Conservation (phyloP, 2,888 invertebrate genomes). For the Acanthosoma haemorrhoidale region DNA sequence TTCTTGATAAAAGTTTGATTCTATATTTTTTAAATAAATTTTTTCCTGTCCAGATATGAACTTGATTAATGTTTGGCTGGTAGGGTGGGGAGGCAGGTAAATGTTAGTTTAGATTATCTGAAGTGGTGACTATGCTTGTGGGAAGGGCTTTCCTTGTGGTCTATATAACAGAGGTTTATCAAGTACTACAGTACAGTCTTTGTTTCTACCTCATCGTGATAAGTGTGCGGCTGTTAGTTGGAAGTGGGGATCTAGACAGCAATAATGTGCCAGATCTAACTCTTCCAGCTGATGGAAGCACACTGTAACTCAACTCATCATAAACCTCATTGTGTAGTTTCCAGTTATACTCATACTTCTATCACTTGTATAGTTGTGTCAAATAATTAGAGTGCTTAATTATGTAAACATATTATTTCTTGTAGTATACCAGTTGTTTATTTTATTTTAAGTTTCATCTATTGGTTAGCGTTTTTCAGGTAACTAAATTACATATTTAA, state of each 20-base stretch:
- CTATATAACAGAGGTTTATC: constrained; percentile 36
- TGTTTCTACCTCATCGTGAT: constrained; percentile 2
- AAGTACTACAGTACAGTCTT: constrained; percentile 21
- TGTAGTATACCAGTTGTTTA: not conserved
- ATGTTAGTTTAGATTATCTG: constrained; percentile 39
- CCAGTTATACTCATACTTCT: constrained; percentile 1
- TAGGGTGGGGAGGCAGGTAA: constrained; percentile 33
- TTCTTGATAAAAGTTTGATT: too few relatives aligned
- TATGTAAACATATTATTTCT: not conserved
- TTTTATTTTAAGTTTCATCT: constrained; percentile 4
- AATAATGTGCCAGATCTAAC: constrained; percentile 63
- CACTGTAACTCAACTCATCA: constrained; percentile 15
- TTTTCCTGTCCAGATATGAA: constrained; percentile 2
- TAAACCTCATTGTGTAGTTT: not conserved
- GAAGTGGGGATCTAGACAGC: constrained; percentile 62
- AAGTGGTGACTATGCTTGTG: constrained; percentile 34
- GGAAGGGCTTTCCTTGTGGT: constrained; percentile 35
- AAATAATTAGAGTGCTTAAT: not conserved
- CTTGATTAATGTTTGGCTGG: constrained; percentile 22
- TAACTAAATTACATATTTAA: constrained; percentile 9
- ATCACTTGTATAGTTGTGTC: not conserved
- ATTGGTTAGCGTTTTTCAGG: constrained; percentile 15
- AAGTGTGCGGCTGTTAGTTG: constrained; percentile 51
- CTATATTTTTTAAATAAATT: constrained; percentile 5
- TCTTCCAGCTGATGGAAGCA: constrained; percentile 61